These are phyloP conservation scores for Tupaia chinensis DNA, from an alignment of 2,113 vertebrate genomes.

Conservation along the genomic window DNA sequence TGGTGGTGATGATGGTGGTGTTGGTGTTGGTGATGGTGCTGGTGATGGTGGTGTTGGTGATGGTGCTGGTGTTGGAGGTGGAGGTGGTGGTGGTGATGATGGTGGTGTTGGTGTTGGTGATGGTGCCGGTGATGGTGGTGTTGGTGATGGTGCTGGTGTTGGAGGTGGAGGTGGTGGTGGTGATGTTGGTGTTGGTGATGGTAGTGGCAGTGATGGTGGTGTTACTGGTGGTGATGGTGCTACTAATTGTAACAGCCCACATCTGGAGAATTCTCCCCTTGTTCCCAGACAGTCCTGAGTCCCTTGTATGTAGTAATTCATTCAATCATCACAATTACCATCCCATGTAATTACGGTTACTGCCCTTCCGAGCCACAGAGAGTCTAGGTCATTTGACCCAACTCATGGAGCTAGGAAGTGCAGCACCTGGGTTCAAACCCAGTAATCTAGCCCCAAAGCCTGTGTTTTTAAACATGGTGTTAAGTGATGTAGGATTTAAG, in stretches of 20 bases:
- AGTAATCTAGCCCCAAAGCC: not conserved
- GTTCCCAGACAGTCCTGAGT: not conserved
- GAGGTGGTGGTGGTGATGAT: not conserved
- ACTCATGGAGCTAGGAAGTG: not conserved
- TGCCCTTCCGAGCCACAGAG: not conserved
- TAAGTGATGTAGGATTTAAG: not conserved
- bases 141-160: not conserved
- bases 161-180: not conserved
- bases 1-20: too few relatives aligned
- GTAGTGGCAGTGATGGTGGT: too few relatives aligned
- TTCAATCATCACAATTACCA: not conserved
- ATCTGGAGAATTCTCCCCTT: not conserved
- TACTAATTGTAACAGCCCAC: not conserved
- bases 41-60: too few relatives aligned
- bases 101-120: fast-evolving
- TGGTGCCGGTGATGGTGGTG: not conserved
- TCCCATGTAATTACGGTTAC: too few relatives aligned
- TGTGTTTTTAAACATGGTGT: not conserved
- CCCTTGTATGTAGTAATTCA: not conserved
- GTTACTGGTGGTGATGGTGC: not conserved
- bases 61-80: fast-evolving
- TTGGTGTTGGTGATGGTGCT: not conserved
- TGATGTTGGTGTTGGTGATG: not conserved
- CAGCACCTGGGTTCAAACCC: not conserved
- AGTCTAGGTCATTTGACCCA: not conserved